Evolutionary conservation across 2,888 invertebrate species (phyloP), one percentile per base, ranked within the genome.

Genomic region (Temnothorax ravouxi): DNA sequence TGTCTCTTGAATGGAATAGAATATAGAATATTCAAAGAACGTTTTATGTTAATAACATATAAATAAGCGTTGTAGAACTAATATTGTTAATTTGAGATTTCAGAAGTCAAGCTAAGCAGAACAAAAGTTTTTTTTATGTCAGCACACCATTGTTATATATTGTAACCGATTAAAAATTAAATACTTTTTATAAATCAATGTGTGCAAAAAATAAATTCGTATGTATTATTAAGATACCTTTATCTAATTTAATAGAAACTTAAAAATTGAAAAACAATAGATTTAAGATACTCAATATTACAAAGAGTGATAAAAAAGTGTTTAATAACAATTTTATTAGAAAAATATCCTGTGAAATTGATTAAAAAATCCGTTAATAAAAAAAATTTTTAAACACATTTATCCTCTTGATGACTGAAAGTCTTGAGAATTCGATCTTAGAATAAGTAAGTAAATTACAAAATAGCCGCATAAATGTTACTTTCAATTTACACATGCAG

Each of bases 21-120:
- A 41, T 44, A 15, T 44, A 15, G n/a, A 79, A 79, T 64, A 64
- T 54, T 77, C 54, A 15, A 67, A n/a, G 25, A 44, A 21, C 3
- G 3, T 8, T 5, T 67, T 77, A 25, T 66, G 9, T 47, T 21
- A 56, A 69, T 44, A 69, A 34, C 47, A 56, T 47, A 5, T 21
- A 13, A 77, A 56, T 52, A 67, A 41, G 3, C 2, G 13, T 47
- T n/a, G 1, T 47, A 41, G 0, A 56, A 79, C 0, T 56, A 77
- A 29, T 69, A 44, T 41, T 34, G 8, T 50, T 29, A 6, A 74
- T 8, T 6, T 44, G 3, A 0, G 21, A 1, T 41, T 4, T 41
- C 11, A 15, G 0, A 38, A 54, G 1, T 15, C 15, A 44, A 15
- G 6, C 2, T 29, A 25, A 59, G 15, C 1, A 41, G 15, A 71